Evolutionary conservation across 2,797 vertebrate species (phyloP).

Genomic region (Acomys russatus): DNA sequence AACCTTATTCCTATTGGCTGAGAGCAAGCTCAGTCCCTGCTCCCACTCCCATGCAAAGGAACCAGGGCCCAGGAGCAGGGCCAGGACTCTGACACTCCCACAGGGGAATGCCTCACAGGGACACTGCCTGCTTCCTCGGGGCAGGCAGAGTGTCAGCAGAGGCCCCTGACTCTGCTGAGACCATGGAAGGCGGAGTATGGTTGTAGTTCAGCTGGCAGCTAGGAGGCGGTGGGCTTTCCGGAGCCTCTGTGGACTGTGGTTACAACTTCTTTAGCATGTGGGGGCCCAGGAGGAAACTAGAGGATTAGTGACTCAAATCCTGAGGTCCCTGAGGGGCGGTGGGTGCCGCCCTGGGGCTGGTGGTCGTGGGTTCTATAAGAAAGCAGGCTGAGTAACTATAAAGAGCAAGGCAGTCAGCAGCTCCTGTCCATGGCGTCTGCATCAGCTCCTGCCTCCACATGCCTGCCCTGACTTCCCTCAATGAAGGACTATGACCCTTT

Average conservation of each 20-base stretch:
- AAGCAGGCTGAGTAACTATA: background rate
- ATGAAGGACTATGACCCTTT: background rate
- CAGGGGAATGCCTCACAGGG: background rate
- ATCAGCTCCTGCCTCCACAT: background rate
- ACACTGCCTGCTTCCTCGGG: background rate
- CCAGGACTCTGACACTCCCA: background rate
- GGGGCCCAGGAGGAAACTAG: background rate
- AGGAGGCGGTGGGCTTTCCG: background rate
- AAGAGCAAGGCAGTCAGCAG: background rate
- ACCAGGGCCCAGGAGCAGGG: background rate
- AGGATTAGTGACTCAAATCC: background rate
- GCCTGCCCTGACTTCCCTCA: background rate
- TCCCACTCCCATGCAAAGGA: background rate
- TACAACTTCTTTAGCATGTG: background rate
- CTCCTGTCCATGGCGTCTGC: background rate
- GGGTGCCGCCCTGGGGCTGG: background rate
- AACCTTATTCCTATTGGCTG: background rate
- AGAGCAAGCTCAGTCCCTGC: background rate
- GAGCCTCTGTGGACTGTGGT: too few relatives aligned
- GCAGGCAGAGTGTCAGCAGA: background rate
- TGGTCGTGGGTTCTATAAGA: background rate
- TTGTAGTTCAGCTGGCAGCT: background rate
- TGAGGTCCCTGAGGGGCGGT: background rate
- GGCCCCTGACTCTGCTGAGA: background rate
- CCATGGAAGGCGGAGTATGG: too few relatives aligned